Conservation (phyloP, 2,113 vertebrate genomes). For the Mixornis gularis region DNA sequence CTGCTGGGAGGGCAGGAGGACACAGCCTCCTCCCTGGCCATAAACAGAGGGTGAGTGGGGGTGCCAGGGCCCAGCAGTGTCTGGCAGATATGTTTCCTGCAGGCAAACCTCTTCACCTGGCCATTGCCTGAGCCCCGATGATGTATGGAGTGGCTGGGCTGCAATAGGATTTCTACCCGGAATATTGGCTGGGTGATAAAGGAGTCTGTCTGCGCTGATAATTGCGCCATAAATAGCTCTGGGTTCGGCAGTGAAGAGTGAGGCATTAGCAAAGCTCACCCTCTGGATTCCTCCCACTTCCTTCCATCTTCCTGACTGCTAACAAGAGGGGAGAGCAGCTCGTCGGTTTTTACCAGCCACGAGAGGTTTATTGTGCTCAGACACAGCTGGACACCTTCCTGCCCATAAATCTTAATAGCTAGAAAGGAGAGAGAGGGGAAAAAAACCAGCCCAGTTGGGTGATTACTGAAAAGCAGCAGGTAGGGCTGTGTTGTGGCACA, state of each 20-base stretch:
- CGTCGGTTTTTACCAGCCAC: background rate
- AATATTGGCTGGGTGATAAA: constrained; percentile 57
- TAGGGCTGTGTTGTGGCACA: accelerated
- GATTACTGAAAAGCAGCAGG: background rate
- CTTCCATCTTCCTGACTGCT: constrained; percentile 51
- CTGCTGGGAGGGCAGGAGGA: background rate
- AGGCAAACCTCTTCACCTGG: background rate
- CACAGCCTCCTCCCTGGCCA: background rate
- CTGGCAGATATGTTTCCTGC: background rate
- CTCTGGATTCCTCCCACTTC: constrained; percentile 46
- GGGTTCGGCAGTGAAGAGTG: constrained; percentile 30
- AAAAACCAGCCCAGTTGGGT: background rate
- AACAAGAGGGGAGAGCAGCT: constrained; percentile 50
- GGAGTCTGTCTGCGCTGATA: constrained; percentile 41
- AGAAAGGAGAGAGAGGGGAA: background rate
- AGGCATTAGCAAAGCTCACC: constrained; percentile 40
- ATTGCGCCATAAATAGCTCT: constrained; percentile 60
- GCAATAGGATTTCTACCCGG: constrained; percentile 43
- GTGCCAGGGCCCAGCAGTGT: background rate
- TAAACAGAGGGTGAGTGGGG: background rate
- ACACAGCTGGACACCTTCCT: background rate
- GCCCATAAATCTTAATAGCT: constrained; percentile 20
- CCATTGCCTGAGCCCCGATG: background rate
- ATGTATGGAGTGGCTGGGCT: constrained; percentile 14
- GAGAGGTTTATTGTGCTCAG: constrained; percentile 2